phyloP scores from a whole-genome alignment of 2,888 invertebrate species.

The Lucinisca nassula region DNA sequence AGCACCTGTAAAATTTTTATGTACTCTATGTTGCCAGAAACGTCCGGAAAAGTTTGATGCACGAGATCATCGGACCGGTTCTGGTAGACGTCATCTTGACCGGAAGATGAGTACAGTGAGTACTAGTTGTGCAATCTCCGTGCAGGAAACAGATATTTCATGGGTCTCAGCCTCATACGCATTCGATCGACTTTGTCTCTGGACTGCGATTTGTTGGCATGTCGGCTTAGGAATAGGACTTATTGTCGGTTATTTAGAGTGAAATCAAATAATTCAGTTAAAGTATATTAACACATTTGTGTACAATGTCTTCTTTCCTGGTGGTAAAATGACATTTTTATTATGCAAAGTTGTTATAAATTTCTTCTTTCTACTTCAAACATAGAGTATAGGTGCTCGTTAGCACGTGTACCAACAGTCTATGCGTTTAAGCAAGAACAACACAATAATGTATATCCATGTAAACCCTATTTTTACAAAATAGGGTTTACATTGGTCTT shows the following conservation, averaged over 20 bases:
- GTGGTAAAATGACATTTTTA: no score
- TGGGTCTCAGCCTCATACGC: conserved; percentile 67
- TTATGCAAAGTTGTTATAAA: no score
- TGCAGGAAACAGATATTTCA: conserved; percentile 4
- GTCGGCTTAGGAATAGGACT: not conserved
- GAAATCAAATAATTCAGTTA: no score
- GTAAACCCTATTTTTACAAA: not conserved
- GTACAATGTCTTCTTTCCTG: no score
- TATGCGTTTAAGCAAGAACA: not conserved
- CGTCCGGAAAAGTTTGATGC: not conserved
- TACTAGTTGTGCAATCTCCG: not conserved
- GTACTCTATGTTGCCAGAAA: conserved; percentile 26
- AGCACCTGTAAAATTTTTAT: not conserved
- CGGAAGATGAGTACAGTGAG: not conserved
- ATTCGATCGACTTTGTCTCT: conserved; percentile 65
- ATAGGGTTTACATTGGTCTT: no score
- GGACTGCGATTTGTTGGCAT: not conserved
- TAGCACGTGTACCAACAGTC: not conserved
- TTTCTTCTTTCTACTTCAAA: not conserved
- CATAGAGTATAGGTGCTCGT: not conserved
- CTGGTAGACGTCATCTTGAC: not conserved
- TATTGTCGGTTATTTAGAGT: not conserved
- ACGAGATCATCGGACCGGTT: not conserved
- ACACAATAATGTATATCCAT: not conserved
- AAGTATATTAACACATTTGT: no score